Conservation (phyloP, 2,888 invertebrate species). For the Phengaris alcon region DNA sequence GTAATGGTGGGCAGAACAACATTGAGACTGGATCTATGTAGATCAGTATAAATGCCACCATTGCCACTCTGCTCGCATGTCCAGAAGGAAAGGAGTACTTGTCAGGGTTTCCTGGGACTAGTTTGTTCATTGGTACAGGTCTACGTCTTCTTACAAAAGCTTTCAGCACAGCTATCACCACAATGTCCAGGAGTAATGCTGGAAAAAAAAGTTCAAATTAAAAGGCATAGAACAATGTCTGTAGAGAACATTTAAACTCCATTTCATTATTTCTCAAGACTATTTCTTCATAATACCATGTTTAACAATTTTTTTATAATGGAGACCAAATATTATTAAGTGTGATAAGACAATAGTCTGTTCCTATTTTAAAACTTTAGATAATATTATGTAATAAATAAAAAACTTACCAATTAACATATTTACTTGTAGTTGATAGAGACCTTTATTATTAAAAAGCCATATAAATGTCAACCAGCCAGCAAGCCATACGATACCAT, state of each 20-base stretch:
- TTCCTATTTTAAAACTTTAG: no score
- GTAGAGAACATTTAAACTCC: no score
- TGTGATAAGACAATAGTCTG: no score
- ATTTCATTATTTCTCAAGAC: no score
- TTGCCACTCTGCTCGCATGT: slow-evolving; percentile 91
- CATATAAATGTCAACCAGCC: slow-evolving; percentile 88
- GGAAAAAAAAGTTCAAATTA: slow-evolving; percentile 51
- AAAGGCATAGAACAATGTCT: not conserved
- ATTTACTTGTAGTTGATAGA: slow-evolving; percentile 91
- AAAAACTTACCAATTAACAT: slow-evolving; percentile 86
- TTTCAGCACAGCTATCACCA: slow-evolving; percentile 87
- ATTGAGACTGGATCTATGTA: slow-evolving; percentile 81
- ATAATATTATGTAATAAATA: not conserved
- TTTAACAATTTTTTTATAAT: no score
- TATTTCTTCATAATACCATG: no score
- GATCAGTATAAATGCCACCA: slow-evolving; percentile 86
- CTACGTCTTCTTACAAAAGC: slow-evolving; percentile 87
- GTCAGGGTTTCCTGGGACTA: slow-evolving; percentile 88
- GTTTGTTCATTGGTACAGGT: slow-evolving; percentile 84
- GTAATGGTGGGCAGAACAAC: slow-evolving; percentile 80
- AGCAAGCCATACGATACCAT: slow-evolving; percentile 92
- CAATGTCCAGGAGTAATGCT: slow-evolving; percentile 90
- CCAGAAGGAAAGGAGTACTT: slow-evolving; percentile 96
- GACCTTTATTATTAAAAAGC: slow-evolving; percentile 82
- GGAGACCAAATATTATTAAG: no score